Evolutionary conservation across 2,113 vertebrate genomes (phyloP).

Genomic region (Alouatta palliata): DNA sequence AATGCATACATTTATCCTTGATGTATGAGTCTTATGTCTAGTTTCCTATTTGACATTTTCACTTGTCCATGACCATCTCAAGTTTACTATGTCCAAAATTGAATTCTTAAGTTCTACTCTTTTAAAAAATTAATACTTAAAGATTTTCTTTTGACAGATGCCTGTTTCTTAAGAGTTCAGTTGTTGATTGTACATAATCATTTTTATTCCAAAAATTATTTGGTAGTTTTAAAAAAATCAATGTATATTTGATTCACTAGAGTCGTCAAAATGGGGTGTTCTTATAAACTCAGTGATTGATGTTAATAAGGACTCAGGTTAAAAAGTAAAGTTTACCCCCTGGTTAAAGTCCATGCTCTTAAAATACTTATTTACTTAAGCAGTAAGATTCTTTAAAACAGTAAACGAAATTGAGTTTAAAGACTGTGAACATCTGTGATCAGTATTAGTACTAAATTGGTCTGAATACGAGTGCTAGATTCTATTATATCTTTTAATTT

Average conservation of each 20-base stretch:
- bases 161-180: background rate
- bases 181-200: background rate
- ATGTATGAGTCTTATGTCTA: background rate
- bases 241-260: background rate
- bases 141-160: background rate
- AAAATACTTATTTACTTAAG: constrained; percentile 50
- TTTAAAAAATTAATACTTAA: background rate
- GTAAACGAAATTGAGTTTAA: constrained; percentile 23
- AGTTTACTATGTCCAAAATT: background rate
- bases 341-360: constrained; percentile 44
- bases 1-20: background rate
- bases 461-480: background rate
- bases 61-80: background rate
- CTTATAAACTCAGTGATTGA: background rate
- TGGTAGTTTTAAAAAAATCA: constrained; percentile 25
- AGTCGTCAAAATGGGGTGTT: constrained; percentile 10
- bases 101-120: background rate
- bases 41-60: background rate
- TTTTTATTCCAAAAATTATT: constrained; percentile 24
- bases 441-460: background rate
- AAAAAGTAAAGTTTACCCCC: constrained; percentile 32
- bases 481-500: background rate
- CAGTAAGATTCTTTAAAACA: constrained; percentile 27
- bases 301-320: background rate
- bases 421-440: background rate